phyloP scores from a whole-genome alignment of 2,888 invertebrate species.

The Dysmachus trigonus region DNA sequence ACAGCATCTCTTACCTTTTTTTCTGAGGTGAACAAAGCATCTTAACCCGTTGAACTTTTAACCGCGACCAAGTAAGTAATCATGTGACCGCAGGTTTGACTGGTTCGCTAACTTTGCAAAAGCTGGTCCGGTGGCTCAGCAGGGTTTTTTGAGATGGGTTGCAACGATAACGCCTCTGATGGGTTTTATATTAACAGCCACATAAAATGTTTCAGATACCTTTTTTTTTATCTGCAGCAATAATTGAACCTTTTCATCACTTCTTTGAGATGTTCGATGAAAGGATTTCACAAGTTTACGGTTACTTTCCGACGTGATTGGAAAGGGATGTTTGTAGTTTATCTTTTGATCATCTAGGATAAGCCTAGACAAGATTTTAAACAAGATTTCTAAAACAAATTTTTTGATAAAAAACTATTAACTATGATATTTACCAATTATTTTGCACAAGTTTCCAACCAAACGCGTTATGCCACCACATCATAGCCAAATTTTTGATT shows the following conservation, averaged over 20 bases:
- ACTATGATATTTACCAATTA: too few species aligned
- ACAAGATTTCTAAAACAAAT: too few species aligned
- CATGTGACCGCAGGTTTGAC: conserved; percentile 4
- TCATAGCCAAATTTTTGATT: too few species aligned
- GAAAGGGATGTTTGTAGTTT: neutral
- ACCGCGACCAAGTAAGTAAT: neutral
- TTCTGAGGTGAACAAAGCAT: neutral
- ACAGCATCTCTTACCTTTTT: neutral
- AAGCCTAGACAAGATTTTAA: too few species aligned
- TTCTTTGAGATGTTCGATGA: neutral
- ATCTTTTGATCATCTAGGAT: neutral
- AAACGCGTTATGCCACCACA: too few species aligned
- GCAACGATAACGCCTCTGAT: neutral
- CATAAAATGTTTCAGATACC: neutral
- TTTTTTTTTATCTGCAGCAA: neutral
- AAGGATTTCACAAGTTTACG: neutral
- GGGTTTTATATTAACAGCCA: neutral
- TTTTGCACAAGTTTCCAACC: too few species aligned
- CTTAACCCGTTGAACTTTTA: conserved; percentile 27
- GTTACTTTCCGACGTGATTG: neutral
- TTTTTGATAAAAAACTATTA: too few species aligned
- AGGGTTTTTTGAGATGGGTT: neutral
- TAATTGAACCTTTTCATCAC: neutral
- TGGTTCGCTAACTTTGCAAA: neutral
- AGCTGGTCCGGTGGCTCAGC: neutral